These are phyloP conservation scores for Sycophila texana DNA, from an alignment of 2,888 invertebrate genomes.

Conservation along the genomic window DNA sequence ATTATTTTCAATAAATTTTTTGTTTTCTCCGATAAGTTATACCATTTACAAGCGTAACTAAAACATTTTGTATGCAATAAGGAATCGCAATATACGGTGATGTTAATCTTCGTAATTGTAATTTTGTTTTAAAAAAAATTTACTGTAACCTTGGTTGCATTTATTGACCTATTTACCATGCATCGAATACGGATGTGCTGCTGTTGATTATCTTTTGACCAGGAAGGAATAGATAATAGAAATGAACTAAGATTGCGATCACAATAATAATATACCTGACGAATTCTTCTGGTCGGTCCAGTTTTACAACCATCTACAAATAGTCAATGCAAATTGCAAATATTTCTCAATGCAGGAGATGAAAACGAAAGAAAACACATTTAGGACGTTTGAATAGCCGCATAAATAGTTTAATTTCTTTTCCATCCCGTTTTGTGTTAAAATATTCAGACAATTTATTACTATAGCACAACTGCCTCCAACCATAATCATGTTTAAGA, in stretches of 20 bases:
- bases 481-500: constrained; percentile 19
- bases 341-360: too few relatives aligned
- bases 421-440: too few relatives aligned
- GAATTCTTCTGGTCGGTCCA: constrained; percentile 13
- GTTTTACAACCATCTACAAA: too few relatives aligned
- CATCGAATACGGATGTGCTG: constrained; percentile 30
- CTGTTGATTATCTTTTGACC: constrained; percentile 41
- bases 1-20: constrained; percentile 16
- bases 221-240: constrained; percentile 40
- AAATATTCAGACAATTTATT: background rate
- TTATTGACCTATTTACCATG: constrained; percentile 15
- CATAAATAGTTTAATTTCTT: too few relatives aligned
- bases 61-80: background rate
- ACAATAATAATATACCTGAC: background rate
- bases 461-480: constrained; percentile 31
- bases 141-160: background rate
- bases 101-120: too few relatives aligned
- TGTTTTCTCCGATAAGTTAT: constrained; percentile 5
- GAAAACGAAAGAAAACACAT: too few relatives aligned
- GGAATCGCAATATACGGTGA: background rate
- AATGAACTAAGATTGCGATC: constrained; percentile 22
- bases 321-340: too few relatives aligned
- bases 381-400: too few relatives aligned
- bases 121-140: background rate
- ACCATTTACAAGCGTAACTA: constrained; percentile 30